phyloP scores from a whole-genome alignment of 1,140 invertebrate genomes.

The Cherax destructor region DNA sequence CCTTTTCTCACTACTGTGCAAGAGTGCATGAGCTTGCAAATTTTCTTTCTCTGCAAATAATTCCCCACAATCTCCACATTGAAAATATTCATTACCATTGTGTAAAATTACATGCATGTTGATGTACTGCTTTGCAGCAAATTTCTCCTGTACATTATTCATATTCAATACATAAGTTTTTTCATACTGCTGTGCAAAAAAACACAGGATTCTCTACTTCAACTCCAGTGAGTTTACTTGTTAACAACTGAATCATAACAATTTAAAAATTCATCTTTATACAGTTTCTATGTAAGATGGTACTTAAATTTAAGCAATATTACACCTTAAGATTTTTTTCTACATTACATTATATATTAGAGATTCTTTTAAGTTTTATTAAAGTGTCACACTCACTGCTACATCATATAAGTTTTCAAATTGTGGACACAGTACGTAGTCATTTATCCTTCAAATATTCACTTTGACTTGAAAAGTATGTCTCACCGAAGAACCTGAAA shows the following conservation, averaged over 20 bases:
- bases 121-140: slow-evolving; percentile 9
- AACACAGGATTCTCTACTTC: neutral
- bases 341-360: too few species aligned
- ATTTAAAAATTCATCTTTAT: neutral
- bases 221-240: neutral
- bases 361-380: too few species aligned
- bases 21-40: neutral
- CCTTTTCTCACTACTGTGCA: neutral
- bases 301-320: neutral
- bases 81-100: slow-evolving; percentile 10
- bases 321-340: neutral
- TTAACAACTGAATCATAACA: neutral
- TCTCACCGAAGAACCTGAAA: too few species aligned
- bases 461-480: too few species aligned
- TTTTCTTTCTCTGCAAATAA: slow-evolving; percentile 9
- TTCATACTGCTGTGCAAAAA: neutral
- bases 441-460: too few species aligned
- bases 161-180: neutral
- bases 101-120: slow-evolving; percentile 14
- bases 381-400: too few species aligned
- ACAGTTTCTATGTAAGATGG: neutral
- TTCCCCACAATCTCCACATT: slow-evolving; percentile 22
- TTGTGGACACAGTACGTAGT: too few species aligned
- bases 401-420: too few species aligned
- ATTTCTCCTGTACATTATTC: slow-evolving; percentile 1